Conservation (phyloP, 2,113 vertebrate species). For the Climacteris rufus region DNA sequence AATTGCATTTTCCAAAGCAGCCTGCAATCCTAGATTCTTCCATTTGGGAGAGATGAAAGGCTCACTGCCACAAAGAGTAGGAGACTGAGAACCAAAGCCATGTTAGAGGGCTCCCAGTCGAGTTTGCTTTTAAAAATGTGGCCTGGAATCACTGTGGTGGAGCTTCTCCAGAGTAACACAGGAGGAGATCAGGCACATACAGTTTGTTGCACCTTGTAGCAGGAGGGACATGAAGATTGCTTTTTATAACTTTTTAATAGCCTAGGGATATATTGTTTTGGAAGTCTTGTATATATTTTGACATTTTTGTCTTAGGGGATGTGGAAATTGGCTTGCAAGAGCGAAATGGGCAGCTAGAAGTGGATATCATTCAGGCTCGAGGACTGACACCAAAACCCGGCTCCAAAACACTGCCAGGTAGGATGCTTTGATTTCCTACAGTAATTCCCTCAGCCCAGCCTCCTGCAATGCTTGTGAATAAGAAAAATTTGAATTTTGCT, state of each 20-base stretch:
- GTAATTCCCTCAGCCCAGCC: background rate
- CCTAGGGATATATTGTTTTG: background rate
- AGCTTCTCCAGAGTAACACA: background rate
- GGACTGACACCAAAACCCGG: slow-evolving; percentile 93
- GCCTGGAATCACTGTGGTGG: background rate
- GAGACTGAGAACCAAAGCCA: background rate
- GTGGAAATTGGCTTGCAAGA: slow-evolving; percentile 94
- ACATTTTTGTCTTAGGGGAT: slow-evolving; percentile 77
- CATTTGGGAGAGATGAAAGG: background rate
- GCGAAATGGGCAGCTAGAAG: slow-evolving; percentile 92
- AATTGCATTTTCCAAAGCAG: background rate
- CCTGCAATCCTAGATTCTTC: background rate
- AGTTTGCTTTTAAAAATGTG: background rate
- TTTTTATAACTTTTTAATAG: background rate
- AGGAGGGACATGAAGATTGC: background rate
- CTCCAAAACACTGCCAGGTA: slow-evolving; percentile 95
- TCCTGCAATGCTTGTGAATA: background rate
- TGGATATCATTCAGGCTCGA: slow-evolving; percentile 96
- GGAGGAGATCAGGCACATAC: background rate
- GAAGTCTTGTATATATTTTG: background rate
- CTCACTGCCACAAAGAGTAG: background rate
- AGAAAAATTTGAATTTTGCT: background rate
- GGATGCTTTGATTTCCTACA: background rate
- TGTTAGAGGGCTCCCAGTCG: background rate
- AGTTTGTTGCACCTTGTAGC: background rate